Base-by-base conservation (phyloP, 1,140 invertebrate genomes). In the Panagrolaimus sp. region DNA sequence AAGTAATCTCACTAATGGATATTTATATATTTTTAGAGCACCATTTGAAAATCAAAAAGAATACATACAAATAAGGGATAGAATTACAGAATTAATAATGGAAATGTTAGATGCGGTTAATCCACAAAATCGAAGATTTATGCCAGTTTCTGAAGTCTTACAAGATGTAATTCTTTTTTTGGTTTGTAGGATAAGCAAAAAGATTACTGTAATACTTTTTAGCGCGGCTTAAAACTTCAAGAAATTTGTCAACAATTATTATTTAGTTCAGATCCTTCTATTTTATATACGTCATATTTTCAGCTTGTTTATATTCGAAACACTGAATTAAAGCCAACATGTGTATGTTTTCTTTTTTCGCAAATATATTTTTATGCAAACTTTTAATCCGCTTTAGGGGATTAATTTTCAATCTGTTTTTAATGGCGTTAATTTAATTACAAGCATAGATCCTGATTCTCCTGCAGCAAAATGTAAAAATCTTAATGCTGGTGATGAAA, bases 401-500 rank as follows among this genome's bases (percentile, higher is more conserved):
- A 61, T 74, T 63, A 65, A 78, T 27, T 66, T 74, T 48, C 63
- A 65, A 23, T 47, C 57, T 23, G 77, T 64, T 8, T 77, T 46
- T 27, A 44, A 47, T 38, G 73, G 73, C 5, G 72, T 78, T 31
- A 57, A 68, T 57, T 53, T 74, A 38, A 63, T 74, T 20, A 74
- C 75, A 5, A 69, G 27, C 16, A 75, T 74, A 9, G 38, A 64
- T 48, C 62, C 44, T n/a, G 74, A 73, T 20, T 38, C 63, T 65
- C 51, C 70, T 7, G 31, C 63, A 45, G 63, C 25, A 42, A 48
- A 67, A 27, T 42, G 75, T 44, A 70, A 48, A 27, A 73, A 74
- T 61, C 20, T 74, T 16, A 68, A 77, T 48, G 75, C 62, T 27
- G 73, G 73, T 9, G 73, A 74, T 63, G 73, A 74, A 66, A 68